A percentile compares a stretch with the other conserved stretches of the same genome.
Conservation (phyloP, 2,888 invertebrate species). For the Halocaridina rubra region DNA sequence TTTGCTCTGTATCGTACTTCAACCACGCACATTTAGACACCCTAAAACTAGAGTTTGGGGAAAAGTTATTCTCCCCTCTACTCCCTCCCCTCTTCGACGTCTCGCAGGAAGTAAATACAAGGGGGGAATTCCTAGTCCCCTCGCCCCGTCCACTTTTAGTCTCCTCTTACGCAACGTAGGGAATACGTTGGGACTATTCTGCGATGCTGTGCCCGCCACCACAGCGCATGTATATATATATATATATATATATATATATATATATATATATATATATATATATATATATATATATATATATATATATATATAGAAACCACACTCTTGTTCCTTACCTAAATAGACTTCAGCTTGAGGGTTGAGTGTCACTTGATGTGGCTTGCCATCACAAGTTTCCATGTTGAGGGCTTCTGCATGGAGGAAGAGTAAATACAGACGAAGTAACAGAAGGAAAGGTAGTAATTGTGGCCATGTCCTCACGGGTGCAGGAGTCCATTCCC, state of each 20-base stretch:
- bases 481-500: background rate
- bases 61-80: too few relatives aligned
- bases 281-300: background rate
- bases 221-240: constrained; percentile 8
- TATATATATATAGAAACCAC: background rate
- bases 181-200: too few relatives aligned
- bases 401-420: background rate
- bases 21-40: too few relatives aligned
- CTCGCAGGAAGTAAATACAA: too few relatives aligned
- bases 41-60: too few relatives aligned
- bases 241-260: background rate
- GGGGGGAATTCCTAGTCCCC: too few relatives aligned
- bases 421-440: background rate
- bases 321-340: constrained; percentile 25
- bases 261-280: constrained; percentile 15
- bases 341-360: constrained; percentile 48
- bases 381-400: constrained; percentile 33
- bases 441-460: background rate
- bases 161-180: too few relatives aligned
- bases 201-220: too few relatives aligned
- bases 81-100: too few relatives aligned
- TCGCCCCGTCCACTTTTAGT: too few relatives aligned
- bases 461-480: background rate
- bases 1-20: too few relatives aligned
- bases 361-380: constrained; percentile 45